phyloP scores from a whole-genome alignment of 2,797 vertebrate genomes.

The Rhinichthys osculus region DNA sequence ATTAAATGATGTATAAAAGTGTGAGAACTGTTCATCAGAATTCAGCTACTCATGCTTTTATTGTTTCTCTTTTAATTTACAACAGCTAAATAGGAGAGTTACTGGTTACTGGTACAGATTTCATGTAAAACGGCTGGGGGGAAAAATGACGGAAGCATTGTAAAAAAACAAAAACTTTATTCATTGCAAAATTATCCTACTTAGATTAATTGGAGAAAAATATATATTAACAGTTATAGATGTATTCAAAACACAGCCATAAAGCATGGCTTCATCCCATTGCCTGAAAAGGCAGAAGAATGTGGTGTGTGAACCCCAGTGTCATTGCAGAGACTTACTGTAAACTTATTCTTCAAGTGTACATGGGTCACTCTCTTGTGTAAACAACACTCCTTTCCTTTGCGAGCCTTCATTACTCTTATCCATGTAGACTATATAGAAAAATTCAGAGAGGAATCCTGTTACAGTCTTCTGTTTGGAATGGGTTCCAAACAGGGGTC shows the following conservation, averaged over 20 bases:
- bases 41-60: not conserved
- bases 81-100: not conserved
- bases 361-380: slow-evolving; percentile 67
- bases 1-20: no score
- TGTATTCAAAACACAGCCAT: slow-evolving; percentile 61
- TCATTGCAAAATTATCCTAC: not conserved
- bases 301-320: slow-evolving; percentile 68
- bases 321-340: slow-evolving; percentile 63
- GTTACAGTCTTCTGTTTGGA: slow-evolving; percentile 29
- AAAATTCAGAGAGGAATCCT: slow-evolving; percentile 26
- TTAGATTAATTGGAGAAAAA: not conserved
- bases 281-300: slow-evolving; percentile 82
- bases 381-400: slow-evolving; percentile 68
- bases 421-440: slow-evolving; percentile 43
- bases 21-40: not conserved
- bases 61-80: slow-evolving; percentile 14
- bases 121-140: no score
- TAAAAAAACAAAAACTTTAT: not conserved
- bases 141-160: not conserved
- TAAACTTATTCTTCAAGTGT: slow-evolving; percentile 73
- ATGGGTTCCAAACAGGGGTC: slow-evolving; percentile 8
- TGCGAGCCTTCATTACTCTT: slow-evolving; percentile 47
- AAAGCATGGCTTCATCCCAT: slow-evolving; percentile 60
- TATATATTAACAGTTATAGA: slow-evolving; percentile 7
- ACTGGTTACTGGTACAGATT: not conserved